Base-by-base conservation (phyloP, 1,140 invertebrate genomes). In the Vanessa tameamea region DNA sequence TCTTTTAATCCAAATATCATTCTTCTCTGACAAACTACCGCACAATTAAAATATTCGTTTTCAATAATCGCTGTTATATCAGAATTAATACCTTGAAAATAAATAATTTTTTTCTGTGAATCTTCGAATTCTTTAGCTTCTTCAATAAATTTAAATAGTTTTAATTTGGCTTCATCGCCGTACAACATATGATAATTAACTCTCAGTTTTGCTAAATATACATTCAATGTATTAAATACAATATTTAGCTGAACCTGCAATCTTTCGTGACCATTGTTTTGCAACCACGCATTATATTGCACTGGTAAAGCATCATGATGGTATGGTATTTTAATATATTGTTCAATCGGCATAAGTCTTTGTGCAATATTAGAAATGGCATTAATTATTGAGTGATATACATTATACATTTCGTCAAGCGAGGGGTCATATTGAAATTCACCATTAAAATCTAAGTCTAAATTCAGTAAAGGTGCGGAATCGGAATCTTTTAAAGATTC, bases 11-110 rank as follows among this genome's bases (percentile, higher is more conserved):
- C 91, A 68, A 83, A 83, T 37, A 92, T 78, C 91, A 92, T 92
- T 78, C 83, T 73, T 48, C 88, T 75, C 78, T 92, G 91, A 64
- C 84, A 80, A 31, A 91, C 89, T n/a, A 87, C 78, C n/a, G 88
- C 83, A 71, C 86, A 87, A 69, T 93, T 91, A 80, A 96, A 96
- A 85, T 94, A 95, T 81, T 96, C 95, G 74, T 95, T 95, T 74
- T 93, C 90, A 7, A 95, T 92, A 73, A 95, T 93, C 12, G 93
- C 93, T 20, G 93, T 94, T 50, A 96, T 93, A 80, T 94, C 93
- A 47, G 93, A 92, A 77, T 95, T 93, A 43, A 94, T 94, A 9
- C 82, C 82, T 82, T 95, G 94, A 74, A 95, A 95, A 74, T 94
- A 93, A 74, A 93, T 88, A 51, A 96, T 94, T 85, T 95, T 94